phyloP scores from a whole-genome alignment of 2,113 vertebrate species.

The Piaya cayana region DNA sequence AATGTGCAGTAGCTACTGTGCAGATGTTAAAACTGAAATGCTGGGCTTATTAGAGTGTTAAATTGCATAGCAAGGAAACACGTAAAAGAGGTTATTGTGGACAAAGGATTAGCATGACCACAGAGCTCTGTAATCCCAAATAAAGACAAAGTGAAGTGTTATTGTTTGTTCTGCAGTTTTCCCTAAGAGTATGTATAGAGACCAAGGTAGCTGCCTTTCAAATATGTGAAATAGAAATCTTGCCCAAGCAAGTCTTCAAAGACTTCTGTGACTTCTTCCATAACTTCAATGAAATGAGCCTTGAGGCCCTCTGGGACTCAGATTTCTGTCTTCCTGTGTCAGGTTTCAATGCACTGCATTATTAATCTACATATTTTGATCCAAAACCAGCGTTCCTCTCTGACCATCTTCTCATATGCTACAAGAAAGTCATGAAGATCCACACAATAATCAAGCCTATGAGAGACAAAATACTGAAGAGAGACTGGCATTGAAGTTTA shows the following conservation, averaged over 20 bases:
- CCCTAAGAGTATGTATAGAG: neutral
- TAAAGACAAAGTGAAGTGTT: neutral
- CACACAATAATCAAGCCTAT: neutral
- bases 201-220: conserved; percentile 22
- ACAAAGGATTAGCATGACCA: conserved; percentile 24
- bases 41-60: neutral
- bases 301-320: conserved; percentile 48
- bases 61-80: neutral
- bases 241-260: conserved; percentile 65
- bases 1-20: neutral
- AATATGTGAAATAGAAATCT: conserved; percentile 45
- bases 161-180: conserved; percentile 19
- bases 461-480: neutral
- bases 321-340: conserved; percentile 31
- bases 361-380: conserved; percentile 4
- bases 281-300: conserved; percentile 46
- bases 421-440: neutral
- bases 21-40: neutral
- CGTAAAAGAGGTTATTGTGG: neutral
- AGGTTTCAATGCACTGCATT: conserved; percentile 20
- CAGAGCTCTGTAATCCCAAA: neutral
- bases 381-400: neutral
- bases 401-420: neutral
- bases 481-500: neutral
- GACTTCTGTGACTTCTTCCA: neutral